A percentile compares a stretch with the other conserved stretches of the same genome.
These are phyloP conservation scores for Paraplagusia blochii DNA, from an alignment of 2,113 vertebrate species.

Conservation along the genomic window DNA sequence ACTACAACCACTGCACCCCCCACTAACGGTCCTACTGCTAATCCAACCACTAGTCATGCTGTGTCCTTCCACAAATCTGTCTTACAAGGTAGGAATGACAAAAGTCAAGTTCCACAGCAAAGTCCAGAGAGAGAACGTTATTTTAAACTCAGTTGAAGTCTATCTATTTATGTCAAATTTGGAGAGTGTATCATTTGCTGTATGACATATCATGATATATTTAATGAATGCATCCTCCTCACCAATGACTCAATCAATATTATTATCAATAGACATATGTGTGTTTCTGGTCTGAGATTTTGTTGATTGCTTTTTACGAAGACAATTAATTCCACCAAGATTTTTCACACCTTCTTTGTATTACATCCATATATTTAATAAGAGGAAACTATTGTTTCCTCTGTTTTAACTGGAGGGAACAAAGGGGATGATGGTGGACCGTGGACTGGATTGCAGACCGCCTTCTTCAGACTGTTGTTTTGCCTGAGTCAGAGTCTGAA, in stretches of 20 bases:
- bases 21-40: background rate
- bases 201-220: too few relatives aligned
- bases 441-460: background rate
- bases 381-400: too few relatives aligned
- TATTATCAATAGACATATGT: background rate
- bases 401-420: background rate
- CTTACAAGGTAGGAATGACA: conserved; percentile 29
- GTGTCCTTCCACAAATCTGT: conserved; percentile 33
- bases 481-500: background rate
- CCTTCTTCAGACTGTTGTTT: background rate
- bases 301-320: background rate
- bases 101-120: background rate
- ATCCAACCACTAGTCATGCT: background rate
- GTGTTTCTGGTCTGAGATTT: conserved; percentile 29
- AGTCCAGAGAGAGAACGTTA: too few relatives aligned
- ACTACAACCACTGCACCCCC: background rate
- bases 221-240: too few relatives aligned
- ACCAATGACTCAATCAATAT: too few relatives aligned
- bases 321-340: conserved; percentile 4
- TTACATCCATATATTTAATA: too few relatives aligned
- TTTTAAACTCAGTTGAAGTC: too few relatives aligned
- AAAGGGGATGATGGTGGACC: background rate
- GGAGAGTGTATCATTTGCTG: too few relatives aligned
- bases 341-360: too few relatives aligned
- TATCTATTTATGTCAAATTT: too few relatives aligned